Evolutionary conservation across 2,113 vertebrate genomes (phyloP).

Genomic region (Coreoperca whiteheadi): DNA sequence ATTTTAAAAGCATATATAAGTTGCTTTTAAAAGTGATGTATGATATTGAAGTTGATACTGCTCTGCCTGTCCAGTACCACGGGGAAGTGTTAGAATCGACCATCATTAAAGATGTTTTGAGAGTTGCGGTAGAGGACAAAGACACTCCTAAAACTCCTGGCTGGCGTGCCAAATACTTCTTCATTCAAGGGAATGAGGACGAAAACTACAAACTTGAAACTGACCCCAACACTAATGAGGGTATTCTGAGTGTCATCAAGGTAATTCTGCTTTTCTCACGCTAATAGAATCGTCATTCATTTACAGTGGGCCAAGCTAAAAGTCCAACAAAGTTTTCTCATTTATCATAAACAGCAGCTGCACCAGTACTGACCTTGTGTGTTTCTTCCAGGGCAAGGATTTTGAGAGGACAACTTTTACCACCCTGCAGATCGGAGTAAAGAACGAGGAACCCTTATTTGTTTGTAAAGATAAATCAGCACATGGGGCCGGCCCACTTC

Average conservation of each 20-base stretch:
- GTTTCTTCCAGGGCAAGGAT: conserved; percentile 79
- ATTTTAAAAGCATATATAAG: neutral
- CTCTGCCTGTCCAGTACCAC: conserved; percentile 66
- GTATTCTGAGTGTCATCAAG: conserved; percentile 85
- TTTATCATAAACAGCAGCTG: neutral
- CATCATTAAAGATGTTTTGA: conserved; percentile 49
- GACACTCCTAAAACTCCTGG: conserved; percentile 80
- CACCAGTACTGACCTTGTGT: neutral
- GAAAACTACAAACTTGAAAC: conserved; percentile 81
- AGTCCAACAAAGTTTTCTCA: neutral
- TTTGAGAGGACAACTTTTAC: conserved; percentile 47
- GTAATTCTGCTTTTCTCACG: conserved; percentile 63
- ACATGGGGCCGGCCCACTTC: fast-evolving
- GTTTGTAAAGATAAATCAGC: conserved; percentile 56
- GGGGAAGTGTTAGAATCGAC: conserved; percentile 64
- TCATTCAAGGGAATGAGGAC: conserved; percentile 81
- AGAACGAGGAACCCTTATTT: conserved; percentile 82
- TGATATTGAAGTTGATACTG: conserved; percentile 2
- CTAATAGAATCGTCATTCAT: neutral
- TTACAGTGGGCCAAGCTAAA: neutral
- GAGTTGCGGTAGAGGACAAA: conserved; percentile 81
- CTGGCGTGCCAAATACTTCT: conserved; percentile 83
- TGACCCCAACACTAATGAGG: conserved; percentile 86
- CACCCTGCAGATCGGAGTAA: conserved; percentile 74
- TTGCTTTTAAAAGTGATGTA: neutral